Evolutionary conservation across 2,888 invertebrate species (phyloP), one percentile per base, ranked within the genome.

Genomic region (Norana najaformis): DNA sequence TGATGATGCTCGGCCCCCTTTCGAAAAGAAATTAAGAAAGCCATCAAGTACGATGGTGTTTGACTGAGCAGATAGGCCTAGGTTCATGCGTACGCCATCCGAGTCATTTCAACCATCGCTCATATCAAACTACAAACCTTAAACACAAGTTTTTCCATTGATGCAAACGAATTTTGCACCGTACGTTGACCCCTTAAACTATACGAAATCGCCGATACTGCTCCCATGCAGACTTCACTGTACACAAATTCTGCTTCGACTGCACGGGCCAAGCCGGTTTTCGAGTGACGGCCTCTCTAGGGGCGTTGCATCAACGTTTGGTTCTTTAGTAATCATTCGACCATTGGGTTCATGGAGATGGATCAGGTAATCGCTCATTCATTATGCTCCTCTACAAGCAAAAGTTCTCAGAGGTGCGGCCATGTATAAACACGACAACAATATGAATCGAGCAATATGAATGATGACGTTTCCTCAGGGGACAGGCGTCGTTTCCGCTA

Each of bases 371-470:
- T 69, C 69, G 69, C n/a, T 11, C 69, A 69, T 69, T 69, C n/a
- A 69, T 69, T 69, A 69, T 69, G 69, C 69, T 69, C 69, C 69
- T n/a, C 69, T 69, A 69, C 16, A 69, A 69, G n/a, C 69, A 69
- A 1, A 4, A 8, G 69, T n/a, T n/a, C n/a, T 69, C 69, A n/a
- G n/a, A 69, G 23, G 47, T 11, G 47, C 47, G 6, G 47, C 47
- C 20, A 5, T 69, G 6, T n/a, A 69, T 30, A 69, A n/a, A 5
- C 69, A 69, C 69, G 69, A 69, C 69, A 69, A 69, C n/a, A n/a
- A 8, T 11, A n/a, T n/a, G n/a, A 13, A 69, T n/a, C n/a, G 30
- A n/a, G n/a, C 30, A 30, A n/a, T 11, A 69, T 30, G 11, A 13
- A n/a, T 69, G 69, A n/a, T n/a, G 11, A 69, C 30, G 69, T 69